phyloP scores from a whole-genome alignment of 2,797 vertebrate genomes.

The Halcyon leucocephala region DNA sequence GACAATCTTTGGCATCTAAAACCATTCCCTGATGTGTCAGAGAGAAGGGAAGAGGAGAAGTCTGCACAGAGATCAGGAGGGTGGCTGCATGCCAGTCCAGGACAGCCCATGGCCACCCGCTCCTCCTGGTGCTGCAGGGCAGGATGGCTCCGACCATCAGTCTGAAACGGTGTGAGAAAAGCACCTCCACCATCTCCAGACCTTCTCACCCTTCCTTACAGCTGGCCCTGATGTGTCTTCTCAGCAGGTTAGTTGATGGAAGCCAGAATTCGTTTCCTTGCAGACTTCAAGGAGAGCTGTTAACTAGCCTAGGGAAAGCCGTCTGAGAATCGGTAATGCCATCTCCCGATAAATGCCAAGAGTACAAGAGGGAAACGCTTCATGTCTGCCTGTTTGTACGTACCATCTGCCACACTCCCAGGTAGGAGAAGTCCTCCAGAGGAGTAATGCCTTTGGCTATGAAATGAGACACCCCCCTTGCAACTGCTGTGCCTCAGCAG shows the following conservation, averaged over 20 bases:
- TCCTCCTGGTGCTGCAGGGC: neutral
- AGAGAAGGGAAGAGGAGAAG: neutral
- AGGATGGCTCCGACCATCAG: neutral
- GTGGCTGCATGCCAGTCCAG: accelerated
- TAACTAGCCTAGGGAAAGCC: neutral
- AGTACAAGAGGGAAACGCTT: neutral
- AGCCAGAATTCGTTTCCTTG: neutral
- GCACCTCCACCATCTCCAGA: neutral
- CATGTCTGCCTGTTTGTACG: accelerated
- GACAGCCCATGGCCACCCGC: accelerated
- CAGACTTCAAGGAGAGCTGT: neutral
- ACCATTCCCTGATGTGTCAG: neutral
- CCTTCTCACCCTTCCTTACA: neutral
- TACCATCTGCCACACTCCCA: neutral
- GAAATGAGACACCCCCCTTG: neutral
- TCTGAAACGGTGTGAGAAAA: accelerated
- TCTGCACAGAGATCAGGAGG: neutral
- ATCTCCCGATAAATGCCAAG: neutral
- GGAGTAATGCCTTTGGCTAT: neutral
- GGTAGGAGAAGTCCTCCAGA: neutral
- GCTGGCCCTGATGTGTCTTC: neutral
- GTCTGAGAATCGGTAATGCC: neutral
- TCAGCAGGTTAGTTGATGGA: neutral
- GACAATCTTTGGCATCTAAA: neutral
- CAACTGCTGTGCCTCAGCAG: neutral